Evolutionary conservation across 2,113 vertebrate genomes (phyloP).

Genomic region (Pterophyllum scalare): DNA sequence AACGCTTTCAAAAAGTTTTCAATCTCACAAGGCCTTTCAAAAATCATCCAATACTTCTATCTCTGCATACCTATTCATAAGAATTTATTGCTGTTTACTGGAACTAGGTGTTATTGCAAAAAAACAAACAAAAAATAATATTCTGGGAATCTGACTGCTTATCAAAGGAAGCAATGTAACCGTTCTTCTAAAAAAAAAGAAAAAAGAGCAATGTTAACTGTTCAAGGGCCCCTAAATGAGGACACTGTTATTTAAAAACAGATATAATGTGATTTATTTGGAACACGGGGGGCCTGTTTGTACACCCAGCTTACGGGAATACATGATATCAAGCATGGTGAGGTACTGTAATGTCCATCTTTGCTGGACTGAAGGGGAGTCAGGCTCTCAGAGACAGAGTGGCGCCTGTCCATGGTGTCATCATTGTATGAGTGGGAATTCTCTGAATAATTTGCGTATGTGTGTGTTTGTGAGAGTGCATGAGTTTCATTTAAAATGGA

Average conservation of each 20-base stretch:
- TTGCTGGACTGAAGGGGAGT: conserved; percentile 40
- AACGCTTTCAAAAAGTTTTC: background rate
- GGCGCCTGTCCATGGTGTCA: conserved; percentile 75
- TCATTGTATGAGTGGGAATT: conserved; percentile 70
- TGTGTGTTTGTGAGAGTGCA: background rate
- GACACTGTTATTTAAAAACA: conserved; percentile 31
- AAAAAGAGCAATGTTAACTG: conserved; percentile 5
- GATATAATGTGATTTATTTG: conserved; percentile 44
- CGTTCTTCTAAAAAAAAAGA: background rate
- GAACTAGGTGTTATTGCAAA: conserved; percentile 25
- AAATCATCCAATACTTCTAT: background rate
- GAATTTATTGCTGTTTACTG: conserved; percentile 42
- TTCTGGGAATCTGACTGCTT: conserved; percentile 48
- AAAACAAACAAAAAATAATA: conserved; percentile 18
- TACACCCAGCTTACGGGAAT: conserved; percentile 68
- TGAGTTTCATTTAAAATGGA: background rate
- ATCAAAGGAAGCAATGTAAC: conserved; percentile 12
- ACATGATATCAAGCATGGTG: conserved; percentile 50
- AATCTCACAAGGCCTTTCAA: background rate
- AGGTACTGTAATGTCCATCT: conserved; percentile 62
- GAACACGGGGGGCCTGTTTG: conserved; percentile 19
- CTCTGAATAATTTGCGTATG: conserved; percentile 39
- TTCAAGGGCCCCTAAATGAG: conserved; percentile 15
- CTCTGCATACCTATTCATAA: conserved; percentile 24
- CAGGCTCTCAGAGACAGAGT: conserved; percentile 63